Evolutionary conservation across 2,113 vertebrate species (phyloP), one percentile per base, ranked within the genome.

Genomic region (Eira barbara): DNA sequence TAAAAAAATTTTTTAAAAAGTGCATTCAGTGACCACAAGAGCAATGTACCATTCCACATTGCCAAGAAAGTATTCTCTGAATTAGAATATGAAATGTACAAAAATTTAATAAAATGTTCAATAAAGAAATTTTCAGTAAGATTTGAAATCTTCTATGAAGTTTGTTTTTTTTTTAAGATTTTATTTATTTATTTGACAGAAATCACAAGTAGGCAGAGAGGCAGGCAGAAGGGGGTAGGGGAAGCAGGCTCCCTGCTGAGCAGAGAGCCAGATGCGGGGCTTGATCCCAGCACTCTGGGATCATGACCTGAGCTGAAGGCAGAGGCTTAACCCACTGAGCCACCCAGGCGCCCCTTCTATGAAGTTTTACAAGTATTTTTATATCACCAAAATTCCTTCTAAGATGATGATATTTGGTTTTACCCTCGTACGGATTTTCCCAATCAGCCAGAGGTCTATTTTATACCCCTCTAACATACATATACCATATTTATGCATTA

Each of bases 81-180:
- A 78, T 93, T 55, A 89, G 10, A 93, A 78, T 39, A 74, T 11
- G 3, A 89, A 84, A 69, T 36, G 31, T 74, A 61, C 2, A 45
- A 85, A 59, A 95, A 67, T 74, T 42, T 67, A 95, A 11, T 87
- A 45, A 83, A 94, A 61, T 76, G 9, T 34, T 91, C 81, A 78
- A 74, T 61, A 74, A 82, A 74, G 49, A 78, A 74, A 91, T 83
- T 39, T 73, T 55, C 34, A 94, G 2, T 71, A 59, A 92, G 79
- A 90, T 76, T 36, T 96, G 63, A 88, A 96, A 89, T 27, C 20
- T 79, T 80, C 36, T 63, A 59, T 79, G 93, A 91, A 65, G 61
- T 45, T 84, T 89, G 39, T 3, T 42, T 42, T 42, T 42, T 42
- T 42, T 42, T 42, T 42, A 39, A 42, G 39, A 42, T 42, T 42